Evolutionary conservation across 1,140 invertebrate species (phyloP).

Genomic region (Drosophila subpulchrella): DNA sequence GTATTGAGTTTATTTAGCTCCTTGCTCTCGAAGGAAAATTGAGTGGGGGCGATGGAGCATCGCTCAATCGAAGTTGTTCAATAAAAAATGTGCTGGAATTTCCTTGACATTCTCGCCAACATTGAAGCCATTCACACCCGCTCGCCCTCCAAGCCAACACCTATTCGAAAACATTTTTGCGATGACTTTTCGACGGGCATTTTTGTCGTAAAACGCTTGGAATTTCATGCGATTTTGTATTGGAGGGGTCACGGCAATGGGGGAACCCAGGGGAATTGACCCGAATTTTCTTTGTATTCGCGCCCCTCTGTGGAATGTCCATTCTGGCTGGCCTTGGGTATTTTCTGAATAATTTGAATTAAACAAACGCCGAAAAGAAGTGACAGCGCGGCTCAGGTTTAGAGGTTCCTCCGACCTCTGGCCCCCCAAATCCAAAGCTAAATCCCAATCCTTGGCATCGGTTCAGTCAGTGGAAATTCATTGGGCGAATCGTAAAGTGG

Average conservation of each 20-base stretch:
- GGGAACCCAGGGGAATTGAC: constrained; percentile 37
- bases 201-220: constrained; percentile 59
- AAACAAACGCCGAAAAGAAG: constrained; percentile 27
- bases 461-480: background rate
- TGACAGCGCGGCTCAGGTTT: constrained; percentile 2
- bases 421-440: background rate
- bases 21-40: constrained; percentile 7
- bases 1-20: constrained; percentile 70
- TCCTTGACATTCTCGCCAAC: constrained; percentile 56
- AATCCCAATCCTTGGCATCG: background rate
- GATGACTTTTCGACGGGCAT: constrained; percentile 31
- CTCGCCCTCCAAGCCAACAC: background rate
- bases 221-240: constrained; percentile 61
- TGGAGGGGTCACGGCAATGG: constrained; percentile 13
- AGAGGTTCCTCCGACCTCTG: background rate
- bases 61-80: constrained; percentile 72
- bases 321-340: constrained; percentile 23
- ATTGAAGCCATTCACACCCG: constrained; percentile 23
- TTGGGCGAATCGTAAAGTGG: background rate
- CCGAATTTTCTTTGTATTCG: constrained; percentile 55
- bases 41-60: background rate
- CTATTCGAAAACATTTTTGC: constrained; percentile 17
- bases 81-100: constrained; percentile 76
- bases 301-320: constrained; percentile 6
- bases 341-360: constrained; percentile 49